Percentiles rank a stretch among this genome's conserved stretches.
These are phyloP conservation scores for Acanthoscelides obtectus DNA, from an alignment of 2,888 invertebrate species.

Conservation along the genomic window DNA sequence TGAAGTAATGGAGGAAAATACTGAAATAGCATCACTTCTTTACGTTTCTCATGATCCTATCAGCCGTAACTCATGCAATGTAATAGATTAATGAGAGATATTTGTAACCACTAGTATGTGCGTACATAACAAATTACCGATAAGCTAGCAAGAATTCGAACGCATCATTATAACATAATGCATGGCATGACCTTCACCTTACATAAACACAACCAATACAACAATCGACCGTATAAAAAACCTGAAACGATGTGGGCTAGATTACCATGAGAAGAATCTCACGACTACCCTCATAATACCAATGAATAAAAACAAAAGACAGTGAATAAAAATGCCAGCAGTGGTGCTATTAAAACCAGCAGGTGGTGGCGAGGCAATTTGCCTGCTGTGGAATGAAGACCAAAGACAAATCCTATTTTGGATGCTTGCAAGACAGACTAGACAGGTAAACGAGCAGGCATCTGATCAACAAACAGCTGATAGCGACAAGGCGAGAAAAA, in stretches of 20 bases:
- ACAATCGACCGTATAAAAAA: background rate
- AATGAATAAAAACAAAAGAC: background rate
- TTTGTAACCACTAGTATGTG: too few relatives aligned
- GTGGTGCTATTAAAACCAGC: background rate
- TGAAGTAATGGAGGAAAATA: too few relatives aligned
- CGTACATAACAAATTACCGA: background rate
- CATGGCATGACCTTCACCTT: background rate
- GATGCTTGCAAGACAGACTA: background rate
- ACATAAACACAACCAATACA: background rate
- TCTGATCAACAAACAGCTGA: background rate
- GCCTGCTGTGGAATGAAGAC: background rate
- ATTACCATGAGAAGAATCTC: background rate
- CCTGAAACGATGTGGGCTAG: background rate
- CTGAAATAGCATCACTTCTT: too few relatives aligned
- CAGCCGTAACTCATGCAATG: too few relatives aligned
- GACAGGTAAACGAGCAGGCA: background rate
- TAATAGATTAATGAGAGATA: too few relatives aligned
- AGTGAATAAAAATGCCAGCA: background rate
- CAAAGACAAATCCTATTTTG: background rate
- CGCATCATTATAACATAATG: background rate
- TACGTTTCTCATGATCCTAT: too few relatives aligned
- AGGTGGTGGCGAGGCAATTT: background rate
- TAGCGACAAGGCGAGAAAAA: background rate
- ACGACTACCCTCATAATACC: background rate
- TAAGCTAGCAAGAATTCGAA: too few relatives aligned